Evolutionary conservation across 2,113 vertebrate genomes (phyloP).

Genomic region (Gambusia affinis): DNA sequence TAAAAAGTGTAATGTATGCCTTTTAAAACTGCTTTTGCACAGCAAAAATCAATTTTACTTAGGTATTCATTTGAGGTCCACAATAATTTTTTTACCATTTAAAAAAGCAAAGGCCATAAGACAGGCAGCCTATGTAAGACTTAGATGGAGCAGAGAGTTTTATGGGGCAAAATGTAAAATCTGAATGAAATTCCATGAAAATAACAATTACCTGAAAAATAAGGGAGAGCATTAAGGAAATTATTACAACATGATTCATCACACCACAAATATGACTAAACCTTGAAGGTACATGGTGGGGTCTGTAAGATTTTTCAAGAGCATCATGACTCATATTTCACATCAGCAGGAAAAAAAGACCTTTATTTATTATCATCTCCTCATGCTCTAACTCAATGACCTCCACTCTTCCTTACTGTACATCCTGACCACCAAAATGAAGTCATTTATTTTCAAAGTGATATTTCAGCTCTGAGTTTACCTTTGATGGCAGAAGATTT

Average conservation of each 20-base stretch:
- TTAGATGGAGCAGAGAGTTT: conserved; percentile 96
- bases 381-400: conserved; percentile 91
- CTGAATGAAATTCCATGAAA: conserved; percentile 95
- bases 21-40: too few species aligned
- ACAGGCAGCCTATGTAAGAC: conserved; percentile 89
- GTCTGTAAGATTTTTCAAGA: not conserved
- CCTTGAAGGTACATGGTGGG: not conserved
- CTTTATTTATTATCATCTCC: conserved; percentile 6
- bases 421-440: conserved; percentile 92
- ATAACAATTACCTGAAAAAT: conserved; percentile 88
- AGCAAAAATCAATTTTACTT: too few species aligned
- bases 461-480: conserved; percentile 91
- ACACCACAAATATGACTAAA: not conserved
- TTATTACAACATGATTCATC: not conserved
- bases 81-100: conserved; percentile 81
- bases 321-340: not conserved
- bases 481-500: conserved; percentile 72
- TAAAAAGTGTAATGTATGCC: too few species aligned
- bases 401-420: conserved; percentile 90
- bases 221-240: not conserved
- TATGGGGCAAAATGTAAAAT: conserved; percentile 96
- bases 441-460: conserved; percentile 89
- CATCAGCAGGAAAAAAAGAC: not conserved
- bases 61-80: not conserved
- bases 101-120: conserved; percentile 91